Evolutionary conservation across 2,888 invertebrate genomes (phyloP), one percentile per base, ranked within the genome.

Genomic region (Drosophila affinis): DNA sequence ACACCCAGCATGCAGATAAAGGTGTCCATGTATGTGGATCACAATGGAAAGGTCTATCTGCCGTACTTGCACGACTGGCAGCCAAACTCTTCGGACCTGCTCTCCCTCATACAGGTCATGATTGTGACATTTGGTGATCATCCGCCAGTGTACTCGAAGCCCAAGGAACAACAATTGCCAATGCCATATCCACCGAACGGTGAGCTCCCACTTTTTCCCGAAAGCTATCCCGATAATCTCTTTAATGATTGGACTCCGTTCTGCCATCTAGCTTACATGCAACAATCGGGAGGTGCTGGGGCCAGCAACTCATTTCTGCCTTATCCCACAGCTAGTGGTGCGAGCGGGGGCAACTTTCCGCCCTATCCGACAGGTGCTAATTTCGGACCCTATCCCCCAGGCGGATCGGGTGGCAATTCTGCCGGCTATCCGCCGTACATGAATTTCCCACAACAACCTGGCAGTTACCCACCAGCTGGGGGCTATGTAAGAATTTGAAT

Each of bases 11-110:
- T 99, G 99, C 95, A 95, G 72, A 98, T 99, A 75, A 98, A 98
- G 93, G 96, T 97, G 17, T 98, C 98, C 12, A 95, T 96, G 93
- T 97, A 96, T 92, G 98, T 99, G 9, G 99, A 99, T 92, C 96
- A 96, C 89, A 98, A 96, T 93, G 99, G 99, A 44, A 98, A 98
- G 92, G 95, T 99, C 61, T 99, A 98, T 92, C 93, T 99, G 88
- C 99, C 99, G 1, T 99, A 98, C 93, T 93, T 99, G 70, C 98
- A 98, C 90, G 98, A 99, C 82, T 99, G 99, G 99, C 93, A 94
- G 64, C 94, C 95, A 76, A 79, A 92, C 90, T 94, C 94, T 10
- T 98, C 99, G 9, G 98, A 98, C 91, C 93, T 99, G 77, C 92
- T 96, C 61, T 96, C 96, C 51, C 93, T 99, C 24, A 96, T 99